Evolutionary conservation across 1,140 invertebrate genomes (phyloP).

Genomic region (Zaprionus ghesquierei): DNA sequence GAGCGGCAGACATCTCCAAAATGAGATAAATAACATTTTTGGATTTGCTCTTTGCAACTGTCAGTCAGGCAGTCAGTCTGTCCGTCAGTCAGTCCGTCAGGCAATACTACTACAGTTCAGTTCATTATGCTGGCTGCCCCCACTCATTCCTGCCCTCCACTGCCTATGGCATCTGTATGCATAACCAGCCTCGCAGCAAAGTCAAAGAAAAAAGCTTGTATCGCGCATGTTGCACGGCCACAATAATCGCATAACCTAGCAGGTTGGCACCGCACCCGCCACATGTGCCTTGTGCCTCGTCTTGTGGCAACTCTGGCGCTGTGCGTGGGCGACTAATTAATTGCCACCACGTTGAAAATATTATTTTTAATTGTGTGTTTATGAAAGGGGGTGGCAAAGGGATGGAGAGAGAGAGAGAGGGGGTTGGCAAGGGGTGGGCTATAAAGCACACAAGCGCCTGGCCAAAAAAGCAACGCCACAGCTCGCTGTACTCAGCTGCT

Average conservation of each 20-base stretch:
- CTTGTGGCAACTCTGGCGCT: conserved; percentile 1
- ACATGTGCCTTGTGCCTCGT: conserved; percentile 21
- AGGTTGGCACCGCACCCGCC: not conserved
- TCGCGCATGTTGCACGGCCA: conserved; percentile 9
- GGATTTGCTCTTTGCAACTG: not conserved
- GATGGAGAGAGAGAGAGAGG: not conserved
- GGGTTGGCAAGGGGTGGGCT: not conserved
- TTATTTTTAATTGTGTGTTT: conserved; percentile 82
- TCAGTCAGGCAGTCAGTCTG: too few species aligned
- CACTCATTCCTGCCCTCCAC: too few species aligned
- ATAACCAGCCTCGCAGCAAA: conserved; percentile 2
- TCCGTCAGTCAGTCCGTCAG: not conserved
- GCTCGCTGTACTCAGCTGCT: conserved; percentile 29
- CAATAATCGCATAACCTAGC: conserved; percentile 1
- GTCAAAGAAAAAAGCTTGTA: conserved; percentile 6
- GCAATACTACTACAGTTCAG: not conserved
- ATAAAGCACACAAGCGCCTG: not conserved
- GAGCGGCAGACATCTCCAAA: not conserved
- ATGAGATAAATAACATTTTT: not conserved
- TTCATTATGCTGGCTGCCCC: not conserved
- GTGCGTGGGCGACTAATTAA: conserved; percentile 62
- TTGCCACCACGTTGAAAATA: conserved; percentile 80
- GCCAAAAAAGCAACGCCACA: conserved; percentile 29
- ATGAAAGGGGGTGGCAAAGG: conserved; percentile 32
- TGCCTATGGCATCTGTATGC: conserved; percentile 18